Evolutionary conservation across 2,113 vertebrate species (phyloP), one percentile per base, ranked within the genome.

Genomic region (Hypanus sabinus): DNA sequence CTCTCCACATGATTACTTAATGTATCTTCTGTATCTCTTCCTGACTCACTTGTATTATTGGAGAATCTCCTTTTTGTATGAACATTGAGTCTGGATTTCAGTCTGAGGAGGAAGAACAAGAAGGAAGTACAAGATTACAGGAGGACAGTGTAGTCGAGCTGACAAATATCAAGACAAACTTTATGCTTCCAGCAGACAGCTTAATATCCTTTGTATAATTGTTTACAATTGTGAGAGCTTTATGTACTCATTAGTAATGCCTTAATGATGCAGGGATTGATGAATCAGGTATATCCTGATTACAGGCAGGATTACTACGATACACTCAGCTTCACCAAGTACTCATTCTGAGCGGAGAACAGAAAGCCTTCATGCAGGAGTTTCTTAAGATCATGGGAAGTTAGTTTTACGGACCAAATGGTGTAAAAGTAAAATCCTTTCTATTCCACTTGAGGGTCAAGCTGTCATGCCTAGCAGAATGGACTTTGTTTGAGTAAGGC

Each of bases 281-380:
- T 92, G 88, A 92, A 62, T 92, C 88, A 92, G 88, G 65, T 8
- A 68, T 16, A 38, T 73, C 36, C 33, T 36, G 88, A 92, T 91
- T 91, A 70, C n/a, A 38, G 6, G 16, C 0, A 36, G 91, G 91
- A 93, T 93, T 93, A 90, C 0, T 27, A 33, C 46, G 68, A 27
- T 14, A 75, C 30, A 16, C 91, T 93, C 22, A 30, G 70, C 70
- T 38, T 93, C 62, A 90, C 38, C 46, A 83, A 46, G 27, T 16
- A 87, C 27, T 27, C 24, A 1, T n/a, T 10, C 12, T 87, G 57
- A 16, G 71, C 5, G 16, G 71, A 27, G 22, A 73, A 73, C 71
- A 70, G 68, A 70, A 11, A 6, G 22, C 22, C 71, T 73, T 22
- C 22, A 0, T 24, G 71, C 2, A 20, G 30, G 60, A 90, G n/a